These are phyloP conservation scores for Psittacus erithacus DNA, from an alignment of 2,113 vertebrate species.

Conservation along the genomic window DNA sequence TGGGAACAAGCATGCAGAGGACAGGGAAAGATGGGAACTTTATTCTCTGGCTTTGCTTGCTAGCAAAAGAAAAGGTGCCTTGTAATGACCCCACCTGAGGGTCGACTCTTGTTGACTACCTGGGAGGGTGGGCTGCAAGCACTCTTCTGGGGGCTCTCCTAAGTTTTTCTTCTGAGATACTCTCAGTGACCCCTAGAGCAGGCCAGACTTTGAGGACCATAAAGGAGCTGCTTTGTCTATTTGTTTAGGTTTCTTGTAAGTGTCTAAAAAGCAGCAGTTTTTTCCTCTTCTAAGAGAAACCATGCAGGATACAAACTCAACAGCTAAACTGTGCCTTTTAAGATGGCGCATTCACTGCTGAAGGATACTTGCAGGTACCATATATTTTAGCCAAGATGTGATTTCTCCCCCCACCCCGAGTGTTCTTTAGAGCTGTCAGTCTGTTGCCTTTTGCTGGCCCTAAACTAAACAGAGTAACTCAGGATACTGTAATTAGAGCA, in stretches of 20 bases:
- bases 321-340: not conserved
- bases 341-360: not conserved
- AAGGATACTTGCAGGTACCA: not conserved
- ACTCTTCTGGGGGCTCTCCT: not conserved
- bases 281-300: not conserved
- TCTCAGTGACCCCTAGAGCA: not conserved
- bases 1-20: not conserved
- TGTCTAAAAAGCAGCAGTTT: not conserved
- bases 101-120: not conserved
- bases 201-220: not conserved
- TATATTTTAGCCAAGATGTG: not conserved
- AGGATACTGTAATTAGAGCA: not conserved
- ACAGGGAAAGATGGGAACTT: not conserved
- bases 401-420: not conserved
- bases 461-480: not conserved
- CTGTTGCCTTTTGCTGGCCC: not conserved
- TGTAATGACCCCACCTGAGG: not conserved
- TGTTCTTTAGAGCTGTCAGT: not conserved
- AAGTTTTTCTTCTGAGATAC: not conserved
- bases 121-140: not conserved
- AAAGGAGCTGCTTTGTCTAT: not conserved
- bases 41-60: not conserved
- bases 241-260: not conserved
- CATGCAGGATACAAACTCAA: not conserved
- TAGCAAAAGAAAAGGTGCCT: not conserved